These are phyloP conservation scores for Lutraria lutraria DNA, from an alignment of 2,888 invertebrate genomes.

Conservation along the genomic window DNA sequence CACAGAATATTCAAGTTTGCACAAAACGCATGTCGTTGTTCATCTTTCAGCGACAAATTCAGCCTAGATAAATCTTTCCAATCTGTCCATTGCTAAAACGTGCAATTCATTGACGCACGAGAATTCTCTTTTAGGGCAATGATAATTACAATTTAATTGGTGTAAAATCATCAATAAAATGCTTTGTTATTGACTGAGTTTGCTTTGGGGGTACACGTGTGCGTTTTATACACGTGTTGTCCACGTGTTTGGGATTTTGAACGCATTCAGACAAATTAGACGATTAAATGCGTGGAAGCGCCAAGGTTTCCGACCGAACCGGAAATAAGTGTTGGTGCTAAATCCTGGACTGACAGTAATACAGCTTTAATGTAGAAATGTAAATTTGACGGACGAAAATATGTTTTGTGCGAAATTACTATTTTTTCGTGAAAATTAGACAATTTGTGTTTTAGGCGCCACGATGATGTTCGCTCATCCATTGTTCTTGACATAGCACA, in stretches of 20 bases:
- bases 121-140: neutral
- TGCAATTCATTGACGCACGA: neutral
- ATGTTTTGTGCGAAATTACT: neutral
- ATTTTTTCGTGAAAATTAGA: neutral
- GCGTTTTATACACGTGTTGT: neutral
- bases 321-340: neutral
- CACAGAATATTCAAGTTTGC: too few species aligned
- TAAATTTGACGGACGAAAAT: neutral
- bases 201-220: constrained; percentile 24
- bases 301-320: neutral
- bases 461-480: neutral
- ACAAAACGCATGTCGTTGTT: too few species aligned
- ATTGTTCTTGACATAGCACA: neutral
- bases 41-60: too few species aligned
- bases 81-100: neutral
- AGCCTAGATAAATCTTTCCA: too few species aligned
- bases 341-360: neutral
- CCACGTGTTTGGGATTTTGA: constrained; percentile 14
- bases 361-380: neutral
- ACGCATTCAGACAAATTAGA: neutral
- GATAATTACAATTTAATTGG: constrained; percentile 23
- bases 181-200: constrained; percentile 13
- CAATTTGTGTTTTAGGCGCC: neutral
- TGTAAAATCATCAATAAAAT: constrained; percentile 24
- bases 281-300: neutral